phyloP scores from a whole-genome alignment of 1,140 invertebrate genomes.

The Diabrotica virgifera region DNA sequence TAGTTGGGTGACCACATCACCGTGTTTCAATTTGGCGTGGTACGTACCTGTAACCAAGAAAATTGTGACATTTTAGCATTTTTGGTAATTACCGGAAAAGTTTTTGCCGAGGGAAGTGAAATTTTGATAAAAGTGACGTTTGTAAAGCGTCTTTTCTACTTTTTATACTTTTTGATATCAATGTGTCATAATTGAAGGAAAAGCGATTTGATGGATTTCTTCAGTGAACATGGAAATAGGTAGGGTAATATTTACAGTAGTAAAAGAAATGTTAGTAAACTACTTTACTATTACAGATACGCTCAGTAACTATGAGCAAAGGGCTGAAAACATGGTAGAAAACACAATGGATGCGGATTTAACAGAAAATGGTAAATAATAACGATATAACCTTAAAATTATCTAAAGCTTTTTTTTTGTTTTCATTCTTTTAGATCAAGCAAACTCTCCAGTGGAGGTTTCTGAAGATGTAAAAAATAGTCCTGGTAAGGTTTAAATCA shows the following conservation, averaged over 20 bases:
- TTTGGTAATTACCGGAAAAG: too few species aligned
- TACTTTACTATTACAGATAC: constrained; percentile 10
- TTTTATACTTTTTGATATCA: background rate
- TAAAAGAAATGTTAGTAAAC: background rate
- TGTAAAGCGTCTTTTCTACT: too few species aligned
- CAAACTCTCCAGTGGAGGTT: background rate
- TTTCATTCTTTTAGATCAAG: background rate
- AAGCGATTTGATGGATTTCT: background rate
- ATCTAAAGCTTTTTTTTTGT: background rate
- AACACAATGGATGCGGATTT: constrained; percentile 9
- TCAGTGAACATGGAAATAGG: background rate
- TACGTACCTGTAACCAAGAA: constrained; percentile 17
- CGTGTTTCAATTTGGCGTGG: constrained; percentile 5
- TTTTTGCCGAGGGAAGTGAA: too few species aligned
- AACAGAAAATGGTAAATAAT: background rate
- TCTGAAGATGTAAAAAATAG: background rate
- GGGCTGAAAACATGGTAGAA: background rate
- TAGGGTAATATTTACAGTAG: background rate
- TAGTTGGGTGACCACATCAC: constrained; percentile 9
- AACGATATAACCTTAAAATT: background rate
- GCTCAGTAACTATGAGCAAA: constrained; percentile 15
- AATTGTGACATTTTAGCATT: background rate
- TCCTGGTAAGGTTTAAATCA: background rate
- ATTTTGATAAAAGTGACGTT: too few species aligned
- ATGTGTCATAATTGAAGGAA: background rate